phyloP scores from a whole-genome alignment of 2,113 vertebrate genomes.

The Antechinus flavipes region DNA sequence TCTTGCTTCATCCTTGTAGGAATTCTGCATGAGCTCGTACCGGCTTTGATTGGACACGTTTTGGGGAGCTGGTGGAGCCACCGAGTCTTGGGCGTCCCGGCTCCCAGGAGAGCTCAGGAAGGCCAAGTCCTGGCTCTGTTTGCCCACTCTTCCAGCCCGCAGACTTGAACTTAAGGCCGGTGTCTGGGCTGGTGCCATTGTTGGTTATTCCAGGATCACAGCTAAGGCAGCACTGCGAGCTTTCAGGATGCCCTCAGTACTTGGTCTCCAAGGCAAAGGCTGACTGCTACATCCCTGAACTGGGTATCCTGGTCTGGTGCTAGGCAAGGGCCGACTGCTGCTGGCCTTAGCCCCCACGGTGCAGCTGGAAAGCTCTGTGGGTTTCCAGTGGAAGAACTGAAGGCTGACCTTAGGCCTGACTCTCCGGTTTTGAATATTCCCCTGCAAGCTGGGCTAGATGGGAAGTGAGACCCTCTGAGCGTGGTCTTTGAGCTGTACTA shows the following conservation, averaged over 20 bases:
- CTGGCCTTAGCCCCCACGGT: neutral
- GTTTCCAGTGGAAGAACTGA: neutral
- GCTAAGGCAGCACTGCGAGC: neutral
- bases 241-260: neutral
- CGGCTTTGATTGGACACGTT: neutral
- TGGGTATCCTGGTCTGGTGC: neutral
- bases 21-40: neutral
- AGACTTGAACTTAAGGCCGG: neutral
- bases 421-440: neutral
- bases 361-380: neutral
- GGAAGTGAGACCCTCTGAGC: neutral
- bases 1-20: neutral
- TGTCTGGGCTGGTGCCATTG: neutral
- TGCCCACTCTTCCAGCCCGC: neutral
- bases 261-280: neutral
- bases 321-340: neutral
- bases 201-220: neutral
- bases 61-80: neutral
- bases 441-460: neutral
- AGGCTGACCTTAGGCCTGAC: neutral
- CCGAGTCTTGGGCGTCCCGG: neutral
- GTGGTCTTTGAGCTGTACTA: neutral
- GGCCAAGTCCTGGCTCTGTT: neutral
- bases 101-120: neutral
- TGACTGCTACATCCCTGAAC: neutral